Base-by-base conservation (phyloP, 2,113 vertebrate species). In the Solea senegalensis region DNA sequence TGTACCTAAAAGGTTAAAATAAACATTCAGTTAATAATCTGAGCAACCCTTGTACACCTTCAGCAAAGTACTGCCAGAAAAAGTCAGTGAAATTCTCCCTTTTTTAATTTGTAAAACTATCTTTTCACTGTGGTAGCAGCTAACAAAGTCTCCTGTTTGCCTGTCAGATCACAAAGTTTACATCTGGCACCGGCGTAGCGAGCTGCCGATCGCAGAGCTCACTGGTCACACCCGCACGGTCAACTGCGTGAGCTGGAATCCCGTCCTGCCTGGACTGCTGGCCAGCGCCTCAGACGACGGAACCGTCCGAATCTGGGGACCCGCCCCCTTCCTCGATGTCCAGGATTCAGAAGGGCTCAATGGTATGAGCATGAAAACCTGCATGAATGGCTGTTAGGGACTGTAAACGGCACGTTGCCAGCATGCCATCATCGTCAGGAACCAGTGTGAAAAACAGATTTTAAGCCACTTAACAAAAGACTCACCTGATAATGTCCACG, bases 171-270 rank as follows among this genome's bases (percentile, higher is more conserved):
- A 99, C 89, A 99, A 99, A 85, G 97, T 99, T 73, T 99, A 99
- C 92, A 96, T 99, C 89, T 99, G 97, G 97, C 97, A 99, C 93
- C 95, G 96, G 83, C 96, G 96, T 55, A 98, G 97, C 0, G 97
- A 99, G 87, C 93, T 99, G 91, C 97, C 97, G 14, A 98, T 99
- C 11, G 97, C 97, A 0, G 96, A 98, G 91, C 94, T 99, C 90
- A 96, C 95, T 0, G 97, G 97, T 70, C 97, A 99, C 92, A 97
- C 96, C 0, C 96, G 97, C 71, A 99, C 97, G 5, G 97, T 99
- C 34, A 98, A 99, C 84, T 99, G 97, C 64, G 96, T 99, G 71
- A 99, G 96, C 95, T 99, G 97, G 97, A 99, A 99, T 94, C 97
- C 96, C 0, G 93, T 94, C 83, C 79, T 96, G 66, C 95, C 97